Conservation (phyloP, 1,140 invertebrate genomes). For the Microplitis mediator region DNA sequence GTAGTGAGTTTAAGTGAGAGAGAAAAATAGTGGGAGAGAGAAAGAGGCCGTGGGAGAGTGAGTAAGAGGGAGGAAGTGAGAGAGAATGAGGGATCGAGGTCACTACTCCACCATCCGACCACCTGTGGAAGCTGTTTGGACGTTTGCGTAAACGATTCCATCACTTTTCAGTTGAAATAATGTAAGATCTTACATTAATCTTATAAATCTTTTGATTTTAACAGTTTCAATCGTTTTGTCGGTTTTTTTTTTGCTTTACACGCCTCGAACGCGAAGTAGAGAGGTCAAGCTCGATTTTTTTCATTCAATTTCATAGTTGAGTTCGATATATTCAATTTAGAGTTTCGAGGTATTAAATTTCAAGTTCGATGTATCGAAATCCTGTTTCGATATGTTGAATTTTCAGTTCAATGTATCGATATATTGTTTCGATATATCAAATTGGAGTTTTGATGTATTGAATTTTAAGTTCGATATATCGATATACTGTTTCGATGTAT, state of each 20-base stretch:
- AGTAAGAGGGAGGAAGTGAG: not conserved
- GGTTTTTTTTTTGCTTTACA: conserved; percentile 1
- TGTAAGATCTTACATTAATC: not conserved
- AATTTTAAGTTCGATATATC: no score
- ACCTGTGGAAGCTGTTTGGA: conserved; percentile 52
- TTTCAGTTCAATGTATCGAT: no score
- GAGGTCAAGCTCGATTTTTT: no score
- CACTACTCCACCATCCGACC: conserved; percentile 55
- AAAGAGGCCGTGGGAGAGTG: not conserved
- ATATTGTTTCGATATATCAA: no score
- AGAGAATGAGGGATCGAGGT: conserved; percentile 37
- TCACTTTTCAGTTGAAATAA: conserved; percentile 47
- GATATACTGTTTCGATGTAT: no score
- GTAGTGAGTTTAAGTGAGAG: not conserved
- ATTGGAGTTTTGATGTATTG: no score
- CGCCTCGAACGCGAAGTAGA: no score
- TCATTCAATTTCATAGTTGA: not conserved
- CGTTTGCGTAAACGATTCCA: conserved; percentile 35
- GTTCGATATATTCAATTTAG: no score
- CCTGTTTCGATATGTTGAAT: no score
- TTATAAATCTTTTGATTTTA: not conserved
- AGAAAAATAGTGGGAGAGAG: not conserved
- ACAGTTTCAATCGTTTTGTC: not conserved
- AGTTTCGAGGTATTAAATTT: no score
- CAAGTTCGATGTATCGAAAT: no score